Conservation (phyloP, 1,140 invertebrate genomes). For the Eriocheir sinensis region DNA sequence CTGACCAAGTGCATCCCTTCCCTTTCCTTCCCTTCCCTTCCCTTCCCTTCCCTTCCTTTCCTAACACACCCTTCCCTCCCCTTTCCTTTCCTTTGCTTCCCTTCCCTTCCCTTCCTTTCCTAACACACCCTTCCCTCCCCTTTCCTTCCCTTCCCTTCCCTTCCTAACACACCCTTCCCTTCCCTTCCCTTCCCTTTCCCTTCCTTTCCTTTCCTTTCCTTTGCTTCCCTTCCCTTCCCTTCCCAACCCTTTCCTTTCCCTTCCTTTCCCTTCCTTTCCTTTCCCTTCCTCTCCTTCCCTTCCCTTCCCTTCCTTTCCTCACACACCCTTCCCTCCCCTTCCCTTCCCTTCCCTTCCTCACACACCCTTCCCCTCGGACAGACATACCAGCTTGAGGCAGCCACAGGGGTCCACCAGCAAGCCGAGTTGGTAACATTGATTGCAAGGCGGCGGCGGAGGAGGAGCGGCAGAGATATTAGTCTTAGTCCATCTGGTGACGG, state of each 20-base stretch:
- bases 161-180: background rate
- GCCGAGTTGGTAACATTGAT: conserved; percentile 10
- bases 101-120: background rate
- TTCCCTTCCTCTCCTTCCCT: no score
- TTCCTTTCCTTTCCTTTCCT: no score
- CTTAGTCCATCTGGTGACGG: background rate
- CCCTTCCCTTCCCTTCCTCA: background rate
- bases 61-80: background rate
- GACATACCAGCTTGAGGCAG: no score
- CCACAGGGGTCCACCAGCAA: no score
- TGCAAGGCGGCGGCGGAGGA: background rate
- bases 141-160: background rate
- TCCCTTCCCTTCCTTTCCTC: background rate
- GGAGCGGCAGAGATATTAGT: background rate
- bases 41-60: background rate
- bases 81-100: no score
- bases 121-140: background rate
- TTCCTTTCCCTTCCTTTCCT: background rate
- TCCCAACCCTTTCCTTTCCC: background rate
- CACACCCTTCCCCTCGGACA: background rate
- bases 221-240: no score
- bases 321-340: background rate
- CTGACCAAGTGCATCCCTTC: no score
- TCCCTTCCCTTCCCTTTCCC: background rate
- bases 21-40: background rate